Percentiles rank a stretch among this genome's conserved stretches.
Evolutionary conservation across 1,140 invertebrate species (phyloP).

Genomic region (Trichonephila inaurata): DNA sequence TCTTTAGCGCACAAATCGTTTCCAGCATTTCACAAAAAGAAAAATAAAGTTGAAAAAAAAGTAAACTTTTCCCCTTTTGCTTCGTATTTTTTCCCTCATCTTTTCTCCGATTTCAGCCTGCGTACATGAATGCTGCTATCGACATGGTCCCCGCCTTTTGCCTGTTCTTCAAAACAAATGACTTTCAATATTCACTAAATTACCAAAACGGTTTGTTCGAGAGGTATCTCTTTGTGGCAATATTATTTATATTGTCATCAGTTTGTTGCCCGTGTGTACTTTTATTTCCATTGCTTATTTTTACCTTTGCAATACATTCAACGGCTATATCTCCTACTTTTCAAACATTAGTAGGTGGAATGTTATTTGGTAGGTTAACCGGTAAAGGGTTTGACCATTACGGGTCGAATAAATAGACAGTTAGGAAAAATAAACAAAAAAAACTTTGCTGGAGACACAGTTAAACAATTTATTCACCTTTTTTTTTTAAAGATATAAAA

Average conservation of each 20-base stretch:
- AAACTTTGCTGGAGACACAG: neutral
- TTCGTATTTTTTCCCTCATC: neutral
- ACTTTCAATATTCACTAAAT: slow-evolving; percentile 75
- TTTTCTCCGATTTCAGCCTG: slow-evolving; percentile 29
- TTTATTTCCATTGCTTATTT: neutral
- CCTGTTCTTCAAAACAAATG: slow-evolving; percentile 75
- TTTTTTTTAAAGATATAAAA: neutral
- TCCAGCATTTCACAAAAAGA: slow-evolving; percentile 20
- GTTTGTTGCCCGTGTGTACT: slow-evolving; percentile 21
- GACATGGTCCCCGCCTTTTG: slow-evolving; percentile 68
- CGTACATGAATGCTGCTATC: slow-evolving; percentile 69
- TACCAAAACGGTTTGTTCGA: slow-evolving; percentile 48
- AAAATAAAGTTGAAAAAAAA: neutral
- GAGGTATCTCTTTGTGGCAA: slow-evolving; percentile 63
- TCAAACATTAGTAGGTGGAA: slow-evolving; percentile 52
- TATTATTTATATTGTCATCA: slow-evolving; percentile 74
- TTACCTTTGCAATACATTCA: neutral
- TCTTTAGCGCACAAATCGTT: slow-evolving; percentile 37
- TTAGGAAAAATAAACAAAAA: neutral
- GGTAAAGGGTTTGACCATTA: slow-evolving; percentile 63
- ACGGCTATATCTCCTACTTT: neutral
- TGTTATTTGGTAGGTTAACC: slow-evolving; percentile 42
- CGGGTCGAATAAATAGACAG: neutral
- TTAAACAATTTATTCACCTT: slow-evolving; percentile 18
- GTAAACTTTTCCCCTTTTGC: slow-evolving; percentile 31